These are phyloP conservation scores for Scaptodrosophila lebanonensis DNA, from an alignment of 1,140 invertebrate species.

Conservation along the genomic window DNA sequence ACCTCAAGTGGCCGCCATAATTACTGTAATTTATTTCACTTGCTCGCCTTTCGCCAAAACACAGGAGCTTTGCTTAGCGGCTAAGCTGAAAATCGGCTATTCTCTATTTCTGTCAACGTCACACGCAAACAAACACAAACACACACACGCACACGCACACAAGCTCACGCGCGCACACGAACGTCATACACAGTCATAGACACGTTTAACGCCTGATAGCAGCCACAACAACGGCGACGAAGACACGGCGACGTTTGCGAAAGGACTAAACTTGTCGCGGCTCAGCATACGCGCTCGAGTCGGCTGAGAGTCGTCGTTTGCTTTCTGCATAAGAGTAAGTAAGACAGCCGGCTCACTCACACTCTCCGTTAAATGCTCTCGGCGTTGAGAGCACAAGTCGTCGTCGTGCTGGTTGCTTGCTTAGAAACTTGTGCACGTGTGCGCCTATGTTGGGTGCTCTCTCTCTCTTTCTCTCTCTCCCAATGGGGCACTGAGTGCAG, in stretches of 20 bases:
- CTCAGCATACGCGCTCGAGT: conserved; percentile 43
- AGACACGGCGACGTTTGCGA: conserved; percentile 66
- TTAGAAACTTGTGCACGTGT: too few species aligned
- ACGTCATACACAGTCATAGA: conserved; percentile 41
- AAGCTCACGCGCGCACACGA: conserved; percentile 36
- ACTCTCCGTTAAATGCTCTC: conserved; percentile 27
- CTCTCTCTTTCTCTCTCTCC: background rate
- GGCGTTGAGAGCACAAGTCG: background rate
- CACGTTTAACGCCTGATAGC: conserved; percentile 33
- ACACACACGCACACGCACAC: conserved; percentile 25
- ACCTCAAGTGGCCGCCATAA: conserved; percentile 59
- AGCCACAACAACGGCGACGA: conserved; percentile 34
- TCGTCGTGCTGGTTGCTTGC: too few species aligned
- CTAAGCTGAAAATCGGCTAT: too few species aligned
- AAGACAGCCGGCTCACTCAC: conserved; percentile 45
- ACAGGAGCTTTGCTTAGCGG: too few species aligned
- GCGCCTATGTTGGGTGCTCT: background rate
- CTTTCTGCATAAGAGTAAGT: conserved; percentile 44
- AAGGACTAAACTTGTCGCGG: conserved; percentile 58
- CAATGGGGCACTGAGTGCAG: conserved; percentile 25
- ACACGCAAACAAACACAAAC: conserved; percentile 8
- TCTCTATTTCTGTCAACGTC: too few species aligned
- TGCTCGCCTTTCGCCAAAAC: conserved; percentile 32
- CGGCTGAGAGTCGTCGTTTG: conserved; percentile 24
- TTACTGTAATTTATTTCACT: conserved; percentile 72